These are phyloP conservation scores for Tetramorium parvispinum DNA, from an alignment of 1,140 invertebrate species.

Conservation along the genomic window DNA sequence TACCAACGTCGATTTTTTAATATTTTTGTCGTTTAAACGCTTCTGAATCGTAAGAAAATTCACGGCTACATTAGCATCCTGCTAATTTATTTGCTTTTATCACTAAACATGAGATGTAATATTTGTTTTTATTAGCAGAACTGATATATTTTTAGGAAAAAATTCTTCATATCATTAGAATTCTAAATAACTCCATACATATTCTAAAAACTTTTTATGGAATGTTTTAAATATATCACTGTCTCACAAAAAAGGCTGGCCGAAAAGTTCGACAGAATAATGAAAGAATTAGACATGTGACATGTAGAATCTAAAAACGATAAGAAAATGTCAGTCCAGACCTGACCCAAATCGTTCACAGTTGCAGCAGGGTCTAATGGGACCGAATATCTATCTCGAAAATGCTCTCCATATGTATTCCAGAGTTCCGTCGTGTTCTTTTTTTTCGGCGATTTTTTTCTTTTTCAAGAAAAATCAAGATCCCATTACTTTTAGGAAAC, in stretches of 20 bases:
- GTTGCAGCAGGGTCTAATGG: not conserved
- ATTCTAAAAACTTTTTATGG: not conserved
- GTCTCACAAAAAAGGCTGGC: not conserved
- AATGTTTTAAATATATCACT: not conserved
- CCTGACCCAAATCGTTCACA: too few species aligned
- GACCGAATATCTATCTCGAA: not conserved
- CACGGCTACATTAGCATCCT: too few species aligned
- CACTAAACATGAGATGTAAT: not conserved
- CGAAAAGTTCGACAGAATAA: not conserved
- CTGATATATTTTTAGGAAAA: too few species aligned
- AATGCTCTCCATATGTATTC: conserved; percentile 55
- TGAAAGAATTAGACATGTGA: not conserved
- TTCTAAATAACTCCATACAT: not conserved
- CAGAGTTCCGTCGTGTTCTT: conserved; percentile 36
- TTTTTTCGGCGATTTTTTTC: not conserved
- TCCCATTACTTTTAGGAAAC: not conserved
- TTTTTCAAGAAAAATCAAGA: not conserved
- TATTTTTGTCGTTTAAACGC: not conserved
- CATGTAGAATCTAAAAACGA: not conserved
- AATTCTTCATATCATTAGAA: not conserved
- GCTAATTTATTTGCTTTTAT: not conserved
- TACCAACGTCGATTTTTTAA: not conserved
- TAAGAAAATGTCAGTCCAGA: not conserved
- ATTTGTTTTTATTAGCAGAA: not conserved
- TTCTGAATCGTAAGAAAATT: not conserved